Conservation (phyloP, 1,140 invertebrate species). For the Sitophilus oryzae region DNA sequence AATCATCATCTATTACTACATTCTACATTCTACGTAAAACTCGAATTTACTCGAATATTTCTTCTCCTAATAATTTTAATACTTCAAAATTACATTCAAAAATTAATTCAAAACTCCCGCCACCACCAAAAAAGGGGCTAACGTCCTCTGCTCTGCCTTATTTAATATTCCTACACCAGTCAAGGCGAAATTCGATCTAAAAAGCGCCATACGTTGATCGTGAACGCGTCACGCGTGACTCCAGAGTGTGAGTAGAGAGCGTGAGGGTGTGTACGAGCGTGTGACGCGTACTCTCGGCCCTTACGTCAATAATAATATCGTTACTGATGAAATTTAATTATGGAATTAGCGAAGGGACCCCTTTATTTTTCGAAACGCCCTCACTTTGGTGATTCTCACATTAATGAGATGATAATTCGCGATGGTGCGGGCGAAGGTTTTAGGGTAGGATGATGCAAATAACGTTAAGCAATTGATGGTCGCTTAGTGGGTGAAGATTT, state of each 20-base stretch:
- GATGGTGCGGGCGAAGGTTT: not conserved
- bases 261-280: too few relatives aligned
- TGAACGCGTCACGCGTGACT: slow-evolving; percentile 14
- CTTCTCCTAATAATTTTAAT: too few relatives aligned
- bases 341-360: slow-evolving; percentile 13
- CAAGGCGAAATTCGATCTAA: slow-evolving; percentile 17
- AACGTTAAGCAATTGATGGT: too few relatives aligned
- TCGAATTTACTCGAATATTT: too few relatives aligned
- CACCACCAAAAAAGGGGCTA: too few relatives aligned
- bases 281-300: slow-evolving; percentile 8
- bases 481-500: too few relatives aligned
- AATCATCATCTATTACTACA: too few relatives aligned
- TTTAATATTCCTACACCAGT: slow-evolving; percentile 19
- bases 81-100: too few relatives aligned
- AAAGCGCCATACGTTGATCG: slow-evolving; percentile 8
- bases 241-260: slow-evolving; percentile 8
- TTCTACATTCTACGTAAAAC: too few relatives aligned
- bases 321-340: slow-evolving; percentile 17
- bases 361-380: too few relatives aligned
- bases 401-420: slow-evolving; percentile 13
- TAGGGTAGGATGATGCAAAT: not conserved
- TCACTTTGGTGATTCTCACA: slow-evolving; percentile 5
- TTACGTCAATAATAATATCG: slow-evolving; percentile 17
- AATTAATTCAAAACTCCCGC: too few relatives aligned
- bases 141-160: not conserved